Base-by-base conservation (phyloP, 2,113 vertebrate genomes). In the Xiphorhynchus elegans region DNA sequence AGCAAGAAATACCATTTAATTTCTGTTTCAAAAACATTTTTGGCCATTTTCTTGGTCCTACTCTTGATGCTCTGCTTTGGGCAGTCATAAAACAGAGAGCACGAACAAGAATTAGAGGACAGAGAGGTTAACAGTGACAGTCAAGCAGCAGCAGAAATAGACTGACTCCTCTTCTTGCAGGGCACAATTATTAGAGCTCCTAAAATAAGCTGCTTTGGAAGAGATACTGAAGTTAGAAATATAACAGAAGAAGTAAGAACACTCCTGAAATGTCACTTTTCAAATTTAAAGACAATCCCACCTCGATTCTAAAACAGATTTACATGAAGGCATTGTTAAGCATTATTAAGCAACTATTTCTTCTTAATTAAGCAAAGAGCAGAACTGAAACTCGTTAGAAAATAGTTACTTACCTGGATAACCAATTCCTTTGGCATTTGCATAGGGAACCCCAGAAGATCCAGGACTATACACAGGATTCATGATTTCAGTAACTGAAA, bases 391-490 rank as follows among this genome's bases (percentile, higher is more conserved):
- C 13, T 20, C 3, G 1, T 28, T 63, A 70, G 63, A 44, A 87
- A 56, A 28, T 0, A 1, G 42, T 6, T 62, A 31, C 96, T 98
- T 98, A 99, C 99, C 99, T 98, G 99, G 99, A 97, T 99, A 99
- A 96, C 99, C 98, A 97, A 99, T 97, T 97, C 99, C 99, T 98
- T 99, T 99, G 89, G 98, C 97, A 96, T 99, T 99, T 98, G 99
- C 98, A 97, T 99, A 99, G 94, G 99, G 99, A 97, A 99, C 98
- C 98, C 99, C 99, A 98, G 99, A 98, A 98, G 98, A 98, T 74
- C 98, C 98, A 98, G 99, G 99, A 98, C 98, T 99, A 98, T 99
- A 99, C 66, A 99, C 98, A 89, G 99, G 99, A 98, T 99, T 99
- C 99, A 99, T 99, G 96, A 94, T 99, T 98, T 97, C 97, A 96